These are phyloP conservation scores for Eupithecia subfuscata DNA, from an alignment of 2,888 invertebrate species.

Conservation along the genomic window DNA sequence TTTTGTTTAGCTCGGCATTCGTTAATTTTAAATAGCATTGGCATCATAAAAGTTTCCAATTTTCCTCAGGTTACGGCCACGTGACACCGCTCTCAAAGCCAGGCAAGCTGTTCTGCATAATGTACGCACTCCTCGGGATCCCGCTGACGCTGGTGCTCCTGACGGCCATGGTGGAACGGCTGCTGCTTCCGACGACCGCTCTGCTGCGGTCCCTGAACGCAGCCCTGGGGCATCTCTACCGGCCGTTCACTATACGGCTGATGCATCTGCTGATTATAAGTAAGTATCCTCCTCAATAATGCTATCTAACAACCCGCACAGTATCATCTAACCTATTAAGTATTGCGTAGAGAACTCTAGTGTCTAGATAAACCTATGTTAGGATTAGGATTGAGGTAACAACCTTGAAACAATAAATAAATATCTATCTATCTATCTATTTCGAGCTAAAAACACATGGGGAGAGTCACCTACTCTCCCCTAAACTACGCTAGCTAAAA, in stretches of 20 bases:
- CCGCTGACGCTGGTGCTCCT: conserved; percentile 93
- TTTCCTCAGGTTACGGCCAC: conserved; percentile 91
- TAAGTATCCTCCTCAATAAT: conserved; percentile 55
- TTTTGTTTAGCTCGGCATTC: too few species aligned
- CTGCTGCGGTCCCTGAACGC: conserved; percentile 88
- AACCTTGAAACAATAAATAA: too few species aligned
- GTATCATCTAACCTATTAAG: too few species aligned
- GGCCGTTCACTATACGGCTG: conserved; percentile 89
- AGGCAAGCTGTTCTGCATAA: conserved; percentile 94
- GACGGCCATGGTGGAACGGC: conserved; percentile 91
- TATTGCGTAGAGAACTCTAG: too few species aligned
- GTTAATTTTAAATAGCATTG: too few species aligned
- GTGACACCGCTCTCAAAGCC: conserved; percentile 93
- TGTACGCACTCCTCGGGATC: conserved; percentile 93
- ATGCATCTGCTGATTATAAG: conserved; percentile 89
- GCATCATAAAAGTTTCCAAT: background rate
- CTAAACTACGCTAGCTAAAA: background rate
- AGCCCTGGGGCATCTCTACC: conserved; percentile 88
- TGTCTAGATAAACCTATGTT: too few species aligned
- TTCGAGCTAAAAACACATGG: too few species aligned
- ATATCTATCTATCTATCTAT: too few species aligned
- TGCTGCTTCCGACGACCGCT: conserved; percentile 89
- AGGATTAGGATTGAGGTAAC: too few species aligned
- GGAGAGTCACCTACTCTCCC: background rate
- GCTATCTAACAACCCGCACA: background rate